Base-by-base conservation (phyloP, 2,113 vertebrate species). In the Sphyrna mokarran region DNA sequence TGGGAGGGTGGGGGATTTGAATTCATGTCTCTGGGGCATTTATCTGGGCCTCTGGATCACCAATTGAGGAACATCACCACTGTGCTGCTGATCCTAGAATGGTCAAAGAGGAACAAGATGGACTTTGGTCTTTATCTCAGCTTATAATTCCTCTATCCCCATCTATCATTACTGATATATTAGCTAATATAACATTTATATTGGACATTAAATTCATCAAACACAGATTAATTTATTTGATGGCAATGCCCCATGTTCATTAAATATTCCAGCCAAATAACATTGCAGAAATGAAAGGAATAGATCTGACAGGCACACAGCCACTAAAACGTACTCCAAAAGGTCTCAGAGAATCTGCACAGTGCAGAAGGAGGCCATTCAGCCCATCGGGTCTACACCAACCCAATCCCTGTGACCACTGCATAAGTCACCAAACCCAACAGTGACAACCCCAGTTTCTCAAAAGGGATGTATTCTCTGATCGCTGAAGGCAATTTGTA, bases 131-230 rank as follows among this genome's bases (percentile, higher is more conserved):
- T 80, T 54, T 80, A 37, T 3, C 13, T n/a, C n/a, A 11, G 76
- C n/a, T 13, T n/a, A 23, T 76, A 33, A 76, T 76, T 33, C 72
- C 72, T 80, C n/a, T 3, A n/a, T 80, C 37, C 33, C n/a, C 29
- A 80, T 80, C 76, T 14, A 80, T 37, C 76, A 80, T n/a, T 3
- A 3, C 76, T 80, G 76, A 80, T 11, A 29, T 80, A 80, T 80
- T 80, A 80, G 76, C 76, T 80, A 80, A 80, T 80, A 80, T 80
- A 80, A 80, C 76, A 80, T 80, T 80, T 80, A 80, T 16, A 80
- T 11, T 80, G 76, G 33, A n/a, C 76, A 76, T 76, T 76, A n/a
- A 33, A 33, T 76, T 61, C 48, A 91, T 91, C 87, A n/a, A 14
- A 3, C 87, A 91, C 29, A 63, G 58, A 91, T 61, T 91, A 63